phyloP scores from a whole-genome alignment of 2,888 invertebrate species.

The Arenicola marina region DNA sequence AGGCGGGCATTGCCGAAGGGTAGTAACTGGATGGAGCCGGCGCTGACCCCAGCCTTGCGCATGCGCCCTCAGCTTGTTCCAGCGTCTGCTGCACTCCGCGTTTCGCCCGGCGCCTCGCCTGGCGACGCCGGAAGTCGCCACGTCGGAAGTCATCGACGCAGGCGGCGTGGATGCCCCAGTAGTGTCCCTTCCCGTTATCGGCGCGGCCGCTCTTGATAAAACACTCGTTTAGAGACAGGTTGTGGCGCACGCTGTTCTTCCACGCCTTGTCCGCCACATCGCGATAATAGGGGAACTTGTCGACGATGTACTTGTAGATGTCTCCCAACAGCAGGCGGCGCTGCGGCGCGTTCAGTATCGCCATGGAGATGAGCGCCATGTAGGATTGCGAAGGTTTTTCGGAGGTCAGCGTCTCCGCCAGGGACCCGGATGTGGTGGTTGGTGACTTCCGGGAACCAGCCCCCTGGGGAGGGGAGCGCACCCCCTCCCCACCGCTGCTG shows the following conservation, averaged over 20 bases:
- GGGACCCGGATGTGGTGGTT: background rate
- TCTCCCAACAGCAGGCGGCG: conserved; percentile 53
- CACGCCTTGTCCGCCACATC: conserved; percentile 49
- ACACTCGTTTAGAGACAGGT: conserved; percentile 57
- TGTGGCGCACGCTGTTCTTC: conserved; percentile 58
- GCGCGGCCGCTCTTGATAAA: conserved; percentile 56
- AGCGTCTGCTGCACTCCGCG: background rate
- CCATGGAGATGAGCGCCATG: conserved; percentile 51
- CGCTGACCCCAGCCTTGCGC: too few species aligned
- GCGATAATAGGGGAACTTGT: conserved; percentile 51
- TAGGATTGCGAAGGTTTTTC: conserved; percentile 1
- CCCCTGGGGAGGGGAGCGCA: background rate
- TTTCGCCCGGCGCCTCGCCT: background rate
- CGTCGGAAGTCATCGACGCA: conserved; percentile 19
- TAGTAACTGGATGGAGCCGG: too few species aligned
- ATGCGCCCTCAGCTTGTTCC: too few species aligned
- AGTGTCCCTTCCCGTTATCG: conserved; percentile 92
- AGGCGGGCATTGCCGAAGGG: too few species aligned
- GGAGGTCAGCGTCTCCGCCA: background rate
- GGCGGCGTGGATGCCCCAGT: conserved; percentile 69
- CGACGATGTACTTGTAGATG: conserved; percentile 56
- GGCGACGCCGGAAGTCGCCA: conserved; percentile 17
- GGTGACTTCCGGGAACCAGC: background rate
- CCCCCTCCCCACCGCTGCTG: conserved; percentile 9
- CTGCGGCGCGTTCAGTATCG: conserved; percentile 49